Base-by-base conservation (phyloP, 1,140 invertebrate genomes). In the Aricia agestis region DNA sequence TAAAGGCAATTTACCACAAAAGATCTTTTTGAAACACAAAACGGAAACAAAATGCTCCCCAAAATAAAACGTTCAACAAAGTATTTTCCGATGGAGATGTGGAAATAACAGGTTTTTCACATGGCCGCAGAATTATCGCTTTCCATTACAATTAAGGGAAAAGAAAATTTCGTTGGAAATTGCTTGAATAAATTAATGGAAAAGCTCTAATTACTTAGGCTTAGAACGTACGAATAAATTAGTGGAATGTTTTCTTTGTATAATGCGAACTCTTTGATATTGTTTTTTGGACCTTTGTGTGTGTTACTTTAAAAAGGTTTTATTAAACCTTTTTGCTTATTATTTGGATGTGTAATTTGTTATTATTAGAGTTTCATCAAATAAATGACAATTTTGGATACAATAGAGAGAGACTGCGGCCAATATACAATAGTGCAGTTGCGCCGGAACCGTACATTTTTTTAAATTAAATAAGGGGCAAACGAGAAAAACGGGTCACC, bases 151-250 rank as follows among this genome's bases (percentile, higher is more conserved):
- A 63, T 63, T 63, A 63, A 52, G 17, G 18, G 59, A 63, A 25
- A 63, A 63, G 19, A 63, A 19, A 63, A 63, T 19, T 59, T 19
- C 58, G 58, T 19, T 25, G 59, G 10, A 63, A 19, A 63, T 63
- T 19, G 59, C 59, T 63, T 18, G 17, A 63, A 63, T 63, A 63
- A 63, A 19, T 63, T 19, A 63, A 19, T 63, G 59, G 25, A 25
- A 63, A 63, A 63, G 59, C 59, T 63, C 18, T 63, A 63, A 63
- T 63, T 63, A 63, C 59, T 63, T 19, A 63, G 59, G 59, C 59
- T 19, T 59, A 59, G 17, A 18, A 19, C 59, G 59, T 19, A 19
- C 18, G 59, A 63, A 63, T 63, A 19, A 63, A 63, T 63, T 63
- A 19, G 9, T 18, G 18, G 10, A 63, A 19, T 63, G 19, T 63